Percentiles rank a stretch among this genome's conserved stretches.
Conservation (phyloP, 2,797 vertebrate genomes). For the Lophius americanus region DNA sequence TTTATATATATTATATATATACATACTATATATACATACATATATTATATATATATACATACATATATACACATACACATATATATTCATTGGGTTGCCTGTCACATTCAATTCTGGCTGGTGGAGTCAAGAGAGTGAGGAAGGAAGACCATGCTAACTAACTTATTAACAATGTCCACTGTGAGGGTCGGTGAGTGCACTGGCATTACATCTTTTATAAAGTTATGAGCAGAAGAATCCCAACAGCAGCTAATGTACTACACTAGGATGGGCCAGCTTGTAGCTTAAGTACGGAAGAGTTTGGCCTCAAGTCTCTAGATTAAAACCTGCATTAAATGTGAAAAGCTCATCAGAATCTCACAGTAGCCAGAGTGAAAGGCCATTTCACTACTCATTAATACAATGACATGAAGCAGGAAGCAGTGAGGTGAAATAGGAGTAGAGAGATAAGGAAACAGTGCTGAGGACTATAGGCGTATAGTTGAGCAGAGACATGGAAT, state of each 20-base stretch:
- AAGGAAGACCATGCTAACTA: too few species aligned
- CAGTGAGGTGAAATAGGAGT: slow-evolving; percentile 17
- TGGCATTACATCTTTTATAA: slow-evolving; percentile 30
- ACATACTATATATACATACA: too few species aligned
- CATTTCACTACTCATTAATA: slow-evolving; percentile 50
- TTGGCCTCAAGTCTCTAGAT: slow-evolving; percentile 38
- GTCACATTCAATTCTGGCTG: too few species aligned
- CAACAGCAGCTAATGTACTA: slow-evolving; percentile 46
- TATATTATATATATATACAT: too few species aligned
- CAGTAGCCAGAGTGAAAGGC: slow-evolving; percentile 44
- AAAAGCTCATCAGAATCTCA: slow-evolving; percentile 46
- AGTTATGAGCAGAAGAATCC: slow-evolving; percentile 33
- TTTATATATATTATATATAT: too few species aligned
- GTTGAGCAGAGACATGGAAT: slow-evolving; percentile 18
- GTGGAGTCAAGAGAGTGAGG: too few species aligned
- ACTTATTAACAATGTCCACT: slow-evolving; percentile 41
- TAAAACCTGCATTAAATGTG: slow-evolving; percentile 55
- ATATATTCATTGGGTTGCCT: neutral
- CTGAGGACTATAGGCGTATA: neutral
- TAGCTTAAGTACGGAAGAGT: slow-evolving; percentile 36
- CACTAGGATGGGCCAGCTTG: slow-evolving; percentile 34
- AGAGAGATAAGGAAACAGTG: slow-evolving; percentile 30
- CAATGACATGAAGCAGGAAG: slow-evolving; percentile 28
- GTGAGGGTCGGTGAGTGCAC: slow-evolving; percentile 11
- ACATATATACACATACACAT: neutral